These are phyloP conservation scores for Scolopax mira DNA, from an alignment of 2,113 vertebrate genomes.

Conservation along the genomic window DNA sequence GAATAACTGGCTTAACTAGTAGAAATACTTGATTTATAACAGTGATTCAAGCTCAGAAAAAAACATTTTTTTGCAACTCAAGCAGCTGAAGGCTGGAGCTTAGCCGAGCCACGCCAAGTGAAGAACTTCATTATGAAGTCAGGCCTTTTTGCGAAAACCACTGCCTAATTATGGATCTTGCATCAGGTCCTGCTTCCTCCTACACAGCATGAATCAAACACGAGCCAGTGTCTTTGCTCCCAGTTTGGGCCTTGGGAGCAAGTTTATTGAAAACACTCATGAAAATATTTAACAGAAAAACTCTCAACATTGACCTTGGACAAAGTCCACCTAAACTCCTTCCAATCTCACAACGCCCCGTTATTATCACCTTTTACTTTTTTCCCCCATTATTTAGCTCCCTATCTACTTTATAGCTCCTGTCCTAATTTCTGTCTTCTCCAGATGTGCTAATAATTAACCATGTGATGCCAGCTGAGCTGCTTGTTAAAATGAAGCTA, in stretches of 20 bases:
- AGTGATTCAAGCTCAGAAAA: background rate
- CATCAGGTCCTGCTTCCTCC: background rate
- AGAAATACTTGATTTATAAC: constrained; percentile 18
- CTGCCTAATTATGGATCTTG: background rate
- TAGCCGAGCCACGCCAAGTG: background rate
- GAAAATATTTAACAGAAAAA: background rate
- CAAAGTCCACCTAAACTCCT: background rate
- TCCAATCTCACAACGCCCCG: background rate
- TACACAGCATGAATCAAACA: background rate
- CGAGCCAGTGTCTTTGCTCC: background rate
- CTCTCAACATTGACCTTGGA: background rate
- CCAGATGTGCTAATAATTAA: background rate
- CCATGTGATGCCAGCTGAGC: background rate
- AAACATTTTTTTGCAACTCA: background rate
- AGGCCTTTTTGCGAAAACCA: background rate
- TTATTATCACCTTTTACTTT: background rate
- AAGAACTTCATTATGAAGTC: background rate
- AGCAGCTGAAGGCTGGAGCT: background rate
- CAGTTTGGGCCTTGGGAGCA: background rate
- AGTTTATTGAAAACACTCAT: background rate
- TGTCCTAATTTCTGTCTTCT: background rate
- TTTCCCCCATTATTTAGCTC: background rate
- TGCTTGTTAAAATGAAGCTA: background rate
- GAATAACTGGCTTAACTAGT: background rate
- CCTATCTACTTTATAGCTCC: background rate